Evolutionary conservation across 37 sponge, comb jelly and placozoan genomes (phyloP), one percentile per base, ranked within the genome.

Genomic region (Haliclona indistincta): DNA sequence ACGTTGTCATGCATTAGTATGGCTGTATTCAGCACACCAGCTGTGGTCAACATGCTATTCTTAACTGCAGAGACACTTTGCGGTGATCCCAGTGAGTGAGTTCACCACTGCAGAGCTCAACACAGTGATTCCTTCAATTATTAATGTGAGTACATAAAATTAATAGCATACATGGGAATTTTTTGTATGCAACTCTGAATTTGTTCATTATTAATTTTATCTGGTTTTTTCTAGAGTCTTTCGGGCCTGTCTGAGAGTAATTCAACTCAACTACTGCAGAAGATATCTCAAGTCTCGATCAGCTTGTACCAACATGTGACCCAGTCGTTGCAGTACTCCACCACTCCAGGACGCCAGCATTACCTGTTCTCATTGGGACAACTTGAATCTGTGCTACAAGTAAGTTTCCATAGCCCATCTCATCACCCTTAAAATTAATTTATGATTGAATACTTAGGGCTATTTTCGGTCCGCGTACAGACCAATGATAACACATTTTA

Each of bases 61-160:
- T n/a, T n/a, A n/a, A n/a, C n/a, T 78, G 37, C 43, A 74, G 63
- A 68, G 93, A n/a, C 88, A 92, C 63, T 83, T 92, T 70, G 74
- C 85, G 29, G 61, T 75, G 19, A 83, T 92, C 3, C 54, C 73
- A 33, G 28, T 83, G 32, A 81, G 84, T 0, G 42, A 45, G 1
- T 23, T 79, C 33, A 41, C 39, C 4, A 78, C 32, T 26, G 38
- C 20, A 19, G 58, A 52, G 38, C 45, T 71, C 29, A 68, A 36
- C 2, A 28, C 8, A 19, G 23, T 84, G 5, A 53, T 70, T 15
- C 37, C 64, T n/a, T 56, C 13, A 2, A 42, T 49, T 4, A 38
- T 64, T 17, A 67, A 75, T 43, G 84, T 82, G 38, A 74, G 75
- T n/a, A n/a, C n/a, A n/a, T n/a, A n/a, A n/a, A n/a, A n/a, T n/a